Evolutionary conservation across 2,797 vertebrate species (phyloP).

Genomic region (Manis javanica): DNA sequence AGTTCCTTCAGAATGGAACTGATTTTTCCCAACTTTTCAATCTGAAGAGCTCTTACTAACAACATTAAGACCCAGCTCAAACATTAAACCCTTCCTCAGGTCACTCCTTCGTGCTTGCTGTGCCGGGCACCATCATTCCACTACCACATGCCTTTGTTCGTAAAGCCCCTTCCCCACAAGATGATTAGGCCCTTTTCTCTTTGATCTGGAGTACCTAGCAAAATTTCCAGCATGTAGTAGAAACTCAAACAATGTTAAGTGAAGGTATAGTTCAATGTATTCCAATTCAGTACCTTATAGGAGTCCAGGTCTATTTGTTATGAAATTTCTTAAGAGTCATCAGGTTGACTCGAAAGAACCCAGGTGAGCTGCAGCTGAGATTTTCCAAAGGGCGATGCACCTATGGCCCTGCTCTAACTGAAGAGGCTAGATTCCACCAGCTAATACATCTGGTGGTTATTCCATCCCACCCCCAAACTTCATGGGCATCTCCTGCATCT

Average conservation of each 20-base stretch:
- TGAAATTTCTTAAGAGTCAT: neutral
- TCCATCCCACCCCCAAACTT: neutral
- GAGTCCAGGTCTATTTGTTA: neutral
- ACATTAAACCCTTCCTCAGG: neutral
- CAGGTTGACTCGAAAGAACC: neutral
- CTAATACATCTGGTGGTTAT: too few species aligned
- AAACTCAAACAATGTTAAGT: neutral
- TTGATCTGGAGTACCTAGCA: neutral
- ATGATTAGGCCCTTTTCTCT: neutral
- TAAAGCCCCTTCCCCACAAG: neutral
- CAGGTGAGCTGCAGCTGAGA: neutral
- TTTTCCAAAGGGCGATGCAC: too few species aligned
- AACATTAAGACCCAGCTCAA: neutral
- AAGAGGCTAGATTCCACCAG: neutral
- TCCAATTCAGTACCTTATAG: neutral
- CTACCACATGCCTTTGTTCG: neutral
- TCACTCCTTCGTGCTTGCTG: neutral
- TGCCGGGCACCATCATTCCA: neutral
- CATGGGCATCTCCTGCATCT: fast-evolving
- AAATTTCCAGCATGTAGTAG: neutral
- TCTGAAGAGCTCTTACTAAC: neutral
- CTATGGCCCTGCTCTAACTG: neutral
- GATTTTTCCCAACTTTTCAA: neutral
- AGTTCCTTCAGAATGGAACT: neutral
- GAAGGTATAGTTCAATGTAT: neutral